Percentiles rank a stretch among this genome's conserved stretches.
Evolutionary conservation across 2,888 invertebrate species (phyloP).

Genomic region (Heteromurus nitidus): DNA sequence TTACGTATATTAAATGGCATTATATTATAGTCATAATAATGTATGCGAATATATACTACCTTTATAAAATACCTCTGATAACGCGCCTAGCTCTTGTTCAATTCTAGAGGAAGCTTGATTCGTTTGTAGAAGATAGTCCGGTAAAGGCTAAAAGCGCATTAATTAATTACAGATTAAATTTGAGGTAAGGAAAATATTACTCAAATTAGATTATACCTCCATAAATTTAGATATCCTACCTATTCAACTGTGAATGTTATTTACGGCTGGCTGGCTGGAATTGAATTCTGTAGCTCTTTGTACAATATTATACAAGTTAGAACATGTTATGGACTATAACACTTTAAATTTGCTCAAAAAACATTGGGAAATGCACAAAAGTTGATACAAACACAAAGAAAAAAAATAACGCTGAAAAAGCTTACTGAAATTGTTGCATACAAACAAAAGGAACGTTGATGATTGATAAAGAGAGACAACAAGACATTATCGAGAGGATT

Average conservation of each 20-base stretch:
- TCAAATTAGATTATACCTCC: background rate
- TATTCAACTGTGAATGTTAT: background rate
- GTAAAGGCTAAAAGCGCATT: background rate
- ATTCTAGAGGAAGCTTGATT: no score
- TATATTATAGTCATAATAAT: no score
- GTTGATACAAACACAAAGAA: constrained; percentile 23
- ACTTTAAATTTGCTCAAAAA: constrained; percentile 55
- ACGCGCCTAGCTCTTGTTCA: no score
- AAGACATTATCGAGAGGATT: background rate
- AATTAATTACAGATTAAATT: no score
- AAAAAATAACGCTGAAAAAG: constrained; percentile 14
- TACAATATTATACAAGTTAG: constrained; percentile 5
- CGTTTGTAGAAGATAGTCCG: no score
- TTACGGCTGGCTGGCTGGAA: constrained; percentile 38
- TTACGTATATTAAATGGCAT: no score
- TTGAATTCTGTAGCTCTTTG: background rate
- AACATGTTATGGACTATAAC: constrained; percentile 8
- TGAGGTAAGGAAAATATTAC: background rate
- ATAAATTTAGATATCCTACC: background rate
- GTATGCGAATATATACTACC: no score
- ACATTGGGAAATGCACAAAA: constrained; percentile 59
- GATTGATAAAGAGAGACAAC: background rate
- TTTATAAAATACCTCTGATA: no score
- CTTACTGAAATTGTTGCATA: background rate
- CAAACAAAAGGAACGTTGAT: background rate